Conservation (phyloP, 1,140 invertebrate species). For the Drosophila eugracilis region DNA sequence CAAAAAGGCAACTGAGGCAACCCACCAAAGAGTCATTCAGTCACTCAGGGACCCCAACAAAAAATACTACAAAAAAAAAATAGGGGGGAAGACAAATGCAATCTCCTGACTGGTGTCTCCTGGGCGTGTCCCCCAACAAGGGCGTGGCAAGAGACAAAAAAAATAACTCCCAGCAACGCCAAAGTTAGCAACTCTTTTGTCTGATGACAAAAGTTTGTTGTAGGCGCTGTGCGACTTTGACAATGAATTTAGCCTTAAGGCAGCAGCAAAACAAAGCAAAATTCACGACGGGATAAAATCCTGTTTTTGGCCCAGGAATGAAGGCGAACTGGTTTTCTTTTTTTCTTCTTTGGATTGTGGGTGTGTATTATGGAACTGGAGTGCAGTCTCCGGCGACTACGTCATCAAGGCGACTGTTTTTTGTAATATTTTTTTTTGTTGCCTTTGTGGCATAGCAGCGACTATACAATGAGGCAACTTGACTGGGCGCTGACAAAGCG, state of each 20-base stretch:
- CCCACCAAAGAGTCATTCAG: slow-evolving; percentile 57
- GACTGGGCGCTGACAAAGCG: slow-evolving; percentile 74
- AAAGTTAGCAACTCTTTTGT: slow-evolving; percentile 80
- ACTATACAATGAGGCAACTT: slow-evolving; percentile 73
- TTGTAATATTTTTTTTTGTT: slow-evolving; percentile 20
- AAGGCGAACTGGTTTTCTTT: slow-evolving; percentile 68
- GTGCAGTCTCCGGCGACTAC: slow-evolving; percentile 52
- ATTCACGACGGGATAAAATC: slow-evolving; percentile 48
- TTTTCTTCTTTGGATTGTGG: no score
- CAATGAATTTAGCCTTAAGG: slow-evolving; percentile 81
- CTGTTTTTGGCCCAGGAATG: slow-evolving; percentile 71
- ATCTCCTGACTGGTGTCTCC: slow-evolving; percentile 48
- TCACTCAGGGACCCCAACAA: slow-evolving; percentile 47
- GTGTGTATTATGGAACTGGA: slow-evolving; percentile 54
- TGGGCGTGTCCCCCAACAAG: slow-evolving; percentile 56
- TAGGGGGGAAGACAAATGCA: slow-evolving; percentile 68
- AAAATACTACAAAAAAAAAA: slow-evolving; percentile 20
- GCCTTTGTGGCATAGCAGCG: slow-evolving; percentile 38
- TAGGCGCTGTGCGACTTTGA: slow-evolving; percentile 76
- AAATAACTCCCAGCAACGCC: slow-evolving; percentile 27
- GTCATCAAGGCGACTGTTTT: slow-evolving; percentile 64
- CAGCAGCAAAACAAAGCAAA: slow-evolving; percentile 51
- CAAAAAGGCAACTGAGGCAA: slow-evolving; percentile 35
- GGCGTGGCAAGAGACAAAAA: slow-evolving; percentile 28
- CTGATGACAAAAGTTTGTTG: slow-evolving; percentile 80